A percentile compares a stretch with the other conserved stretches of the same genome.
Conservation (phyloP, 2,888 invertebrate species). For the Lissocephala sabroskyi region DNA sequence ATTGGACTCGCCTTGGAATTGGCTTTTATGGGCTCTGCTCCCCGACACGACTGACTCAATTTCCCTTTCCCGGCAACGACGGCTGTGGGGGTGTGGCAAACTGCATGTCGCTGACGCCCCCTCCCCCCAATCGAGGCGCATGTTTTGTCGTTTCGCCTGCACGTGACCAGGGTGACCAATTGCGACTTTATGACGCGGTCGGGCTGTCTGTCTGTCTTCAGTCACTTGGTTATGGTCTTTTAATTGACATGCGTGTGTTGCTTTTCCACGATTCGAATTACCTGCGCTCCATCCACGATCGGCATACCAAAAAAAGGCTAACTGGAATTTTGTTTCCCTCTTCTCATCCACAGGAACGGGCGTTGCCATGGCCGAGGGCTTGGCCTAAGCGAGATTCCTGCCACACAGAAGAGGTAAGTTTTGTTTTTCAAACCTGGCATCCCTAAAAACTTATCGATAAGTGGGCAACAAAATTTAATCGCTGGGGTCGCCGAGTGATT, state of each 20-base stretch:
- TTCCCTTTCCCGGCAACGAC: conserved; percentile 8
- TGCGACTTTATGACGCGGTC: conserved; percentile 7
- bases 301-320: conserved; percentile 46
- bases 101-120: conserved; percentile 12
- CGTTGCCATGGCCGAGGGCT: conserved; percentile 21
- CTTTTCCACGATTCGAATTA: conserved; percentile 3
- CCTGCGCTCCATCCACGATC: background rate
- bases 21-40: conserved; percentile 17
- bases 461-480: no score
- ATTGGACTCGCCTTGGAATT: conserved; percentile 18
- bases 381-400: background rate
- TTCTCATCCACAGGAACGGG: conserved; percentile 29
- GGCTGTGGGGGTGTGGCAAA: background rate
- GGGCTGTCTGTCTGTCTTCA: background rate
- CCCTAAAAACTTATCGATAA: no score
- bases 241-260: conserved; percentile 57
- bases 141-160: conserved; percentile 53
- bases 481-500: background rate
- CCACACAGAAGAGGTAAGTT: background rate
- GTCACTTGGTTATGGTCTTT: conserved; percentile 45
- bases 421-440: no score
- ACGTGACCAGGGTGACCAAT: conserved; percentile 59
- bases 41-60: conserved; percentile 7
- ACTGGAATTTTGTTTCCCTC: conserved; percentile 7
- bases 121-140: conserved; percentile 37